Conservation (phyloP, 37 sponge, comb jelly and placozoan species). For the Beroe ovata region DNA sequence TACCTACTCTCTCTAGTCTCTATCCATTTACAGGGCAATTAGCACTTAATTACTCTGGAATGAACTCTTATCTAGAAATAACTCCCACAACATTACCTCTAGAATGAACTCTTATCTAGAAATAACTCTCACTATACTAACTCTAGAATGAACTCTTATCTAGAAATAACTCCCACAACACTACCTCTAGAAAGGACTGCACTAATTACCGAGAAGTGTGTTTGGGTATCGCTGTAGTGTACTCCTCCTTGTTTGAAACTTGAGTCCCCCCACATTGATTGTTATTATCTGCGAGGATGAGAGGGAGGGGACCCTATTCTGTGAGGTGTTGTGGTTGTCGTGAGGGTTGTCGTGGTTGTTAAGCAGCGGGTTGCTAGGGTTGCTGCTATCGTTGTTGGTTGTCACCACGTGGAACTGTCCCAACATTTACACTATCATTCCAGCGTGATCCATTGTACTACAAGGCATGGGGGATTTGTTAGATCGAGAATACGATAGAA, state of each 20-base stretch:
- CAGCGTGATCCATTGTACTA: too few species aligned
- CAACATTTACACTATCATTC: too few species aligned
- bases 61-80: neutral
- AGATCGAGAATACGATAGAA: too few species aligned
- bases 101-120: neutral
- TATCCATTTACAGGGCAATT: too few species aligned
- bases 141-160: neutral
- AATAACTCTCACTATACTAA: neutral
- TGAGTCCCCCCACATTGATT: constrained; percentile 45
- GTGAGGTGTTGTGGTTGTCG: too few species aligned
- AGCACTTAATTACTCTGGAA: neutral
- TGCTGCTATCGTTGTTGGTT: neutral
- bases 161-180: neutral
- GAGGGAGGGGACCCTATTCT: too few species aligned
- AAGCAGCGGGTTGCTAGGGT: neutral
- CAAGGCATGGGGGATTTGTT: too few species aligned
- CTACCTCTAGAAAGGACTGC: neutral
- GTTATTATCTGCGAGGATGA: constrained; percentile 3
- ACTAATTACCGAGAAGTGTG: neutral
- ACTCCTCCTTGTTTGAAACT: constrained; percentile 25
- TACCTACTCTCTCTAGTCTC: too few species aligned
- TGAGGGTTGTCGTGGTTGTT: neutral
- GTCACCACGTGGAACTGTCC: neutral
- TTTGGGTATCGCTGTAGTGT: constrained; percentile 27
- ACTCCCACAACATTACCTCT: neutral